Base-by-base conservation (phyloP, 2,113 vertebrate species). In the Loxodonta africana region DNA sequence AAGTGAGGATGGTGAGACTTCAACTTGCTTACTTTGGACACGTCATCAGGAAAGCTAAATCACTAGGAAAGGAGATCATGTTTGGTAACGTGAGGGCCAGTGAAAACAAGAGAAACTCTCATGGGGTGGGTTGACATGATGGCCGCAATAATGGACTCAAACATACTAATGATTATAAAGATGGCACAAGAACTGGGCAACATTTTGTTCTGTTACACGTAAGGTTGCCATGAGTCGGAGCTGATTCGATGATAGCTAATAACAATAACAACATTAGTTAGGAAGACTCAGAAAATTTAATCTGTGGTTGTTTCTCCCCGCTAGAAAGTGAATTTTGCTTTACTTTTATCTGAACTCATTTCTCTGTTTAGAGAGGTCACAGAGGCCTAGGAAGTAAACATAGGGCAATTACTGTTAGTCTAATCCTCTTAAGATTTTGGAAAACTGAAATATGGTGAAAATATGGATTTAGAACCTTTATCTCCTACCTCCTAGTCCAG, bases 281-380 rank as follows among this genome's bases (percentile, higher is more conserved):
- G 84, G 87, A 67, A 1, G 0, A 60, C 62, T 95, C 51, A 3
- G 83, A 83, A 88, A 33, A 33, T 83, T 15, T 76, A 67, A 25
- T n/a, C n/a, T 53, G 48, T 9, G 77, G 37, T 85, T 33, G 20
- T 90, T 82, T 81, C 9, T 12, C 17, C 23, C 15, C 33, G 90
- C 30, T 21, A 33, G 83, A 62, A 67, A 92, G 28, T 46, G 71
- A 41, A 62, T n/a, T 92, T 67, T 48, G 48, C 10, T 48, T 83
- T 80, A 62, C 20, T 73, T 96, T 67, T 90, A 33, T 92, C 87
- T 57, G 30, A 73, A 28, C 78, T 74, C 33, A 78, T 41, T 44
- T 62, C 23, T 14, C 37, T 60, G 23, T 91, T 83, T 67, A 41
- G 74, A 90, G 77, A 94, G 69, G 20, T 41, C n/a, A 9, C 5